These are phyloP conservation scores for Argyrosomus regius DNA, from an alignment of 2,797 vertebrate species.

Conservation along the genomic window DNA sequence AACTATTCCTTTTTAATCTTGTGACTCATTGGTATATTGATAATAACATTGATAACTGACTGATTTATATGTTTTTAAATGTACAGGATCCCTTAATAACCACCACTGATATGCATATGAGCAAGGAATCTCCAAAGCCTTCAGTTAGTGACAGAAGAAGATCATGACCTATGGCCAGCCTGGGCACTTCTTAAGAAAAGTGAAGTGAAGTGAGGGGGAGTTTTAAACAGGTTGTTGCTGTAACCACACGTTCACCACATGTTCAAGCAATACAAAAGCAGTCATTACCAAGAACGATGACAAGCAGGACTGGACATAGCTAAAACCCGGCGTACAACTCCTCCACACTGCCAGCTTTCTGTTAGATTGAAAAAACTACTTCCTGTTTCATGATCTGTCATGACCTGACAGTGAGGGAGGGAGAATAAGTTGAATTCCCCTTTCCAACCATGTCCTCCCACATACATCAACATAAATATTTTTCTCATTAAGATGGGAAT, in stretches of 20 bases:
- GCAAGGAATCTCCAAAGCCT: background rate
- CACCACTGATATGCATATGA: background rate
- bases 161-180: background rate
- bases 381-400: slow-evolving; percentile 45
- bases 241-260: background rate
- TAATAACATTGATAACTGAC: background rate
- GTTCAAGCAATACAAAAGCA: background rate
- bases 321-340: slow-evolving; percentile 24
- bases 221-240: slow-evolving; percentile 17
- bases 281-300: slow-evolving; percentile 1
- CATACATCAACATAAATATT: slow-evolving; percentile 9
- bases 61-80: background rate
- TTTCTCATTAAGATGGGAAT: slow-evolving; percentile 7
- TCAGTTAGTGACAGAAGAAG: background rate
- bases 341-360: slow-evolving; percentile 42
- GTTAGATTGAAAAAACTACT: slow-evolving; percentile 31
- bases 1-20: background rate
- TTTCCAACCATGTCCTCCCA: slow-evolving; percentile 14
- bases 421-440: slow-evolving; percentile 14
- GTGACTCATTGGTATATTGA: background rate
- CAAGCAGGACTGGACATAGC: slow-evolving; percentile 1
- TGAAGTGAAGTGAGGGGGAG: slow-evolving; percentile 10
- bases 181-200: slow-evolving; percentile 9
- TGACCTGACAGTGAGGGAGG: slow-evolving; percentile 5
- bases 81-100: background rate